A percentile compares a stretch with the other conserved stretches of the same genome.
phyloP scores from a whole-genome alignment of 2,888 invertebrate species.

The Psococerastis gibbosa region DNA sequence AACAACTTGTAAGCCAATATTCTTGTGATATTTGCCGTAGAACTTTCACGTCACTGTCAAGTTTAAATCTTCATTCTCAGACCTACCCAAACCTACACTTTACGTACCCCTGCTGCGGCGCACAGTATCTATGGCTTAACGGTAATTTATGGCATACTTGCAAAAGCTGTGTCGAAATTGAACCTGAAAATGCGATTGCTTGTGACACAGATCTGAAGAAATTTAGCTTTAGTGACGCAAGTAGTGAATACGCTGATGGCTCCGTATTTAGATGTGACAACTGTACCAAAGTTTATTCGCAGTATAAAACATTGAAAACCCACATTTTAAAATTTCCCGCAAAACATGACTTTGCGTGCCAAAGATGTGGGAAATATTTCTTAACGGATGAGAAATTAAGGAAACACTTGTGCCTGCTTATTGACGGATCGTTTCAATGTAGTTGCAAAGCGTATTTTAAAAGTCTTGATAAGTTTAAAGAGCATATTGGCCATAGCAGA shows the following conservation, averaged over 20 bases:
- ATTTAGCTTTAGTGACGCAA: too few species aligned
- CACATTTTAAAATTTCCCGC: constrained; percentile 1
- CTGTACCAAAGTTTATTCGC: not conserved
- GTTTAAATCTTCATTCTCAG: not conserved
- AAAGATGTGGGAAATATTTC: not conserved
- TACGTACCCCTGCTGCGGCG: not conserved
- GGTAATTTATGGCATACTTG: not conserved
- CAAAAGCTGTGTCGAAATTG: not conserved
- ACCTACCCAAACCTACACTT: not conserved
- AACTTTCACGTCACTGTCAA: not conserved
- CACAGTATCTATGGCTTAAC: not conserved
- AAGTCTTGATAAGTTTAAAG: not conserved
- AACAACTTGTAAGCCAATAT: not conserved
- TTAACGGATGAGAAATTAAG: not conserved
- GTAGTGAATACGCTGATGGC: too few species aligned
- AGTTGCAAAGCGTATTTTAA: not conserved
- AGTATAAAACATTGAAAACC: not conserved
- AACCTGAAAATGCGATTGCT: not conserved
- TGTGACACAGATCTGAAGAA: not conserved
- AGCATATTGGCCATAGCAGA: not conserved
- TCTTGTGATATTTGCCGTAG: not conserved
- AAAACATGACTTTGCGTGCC: constrained; percentile 3
- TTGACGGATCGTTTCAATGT: constrained; percentile 1
- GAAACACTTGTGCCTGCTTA: not conserved
- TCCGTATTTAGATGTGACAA: constrained; percentile 3